Evolutionary conservation across 1,140 invertebrate genomes (phyloP), one percentile per base, ranked within the genome.

Genomic region (Gyrodactylus salaris): DNA sequence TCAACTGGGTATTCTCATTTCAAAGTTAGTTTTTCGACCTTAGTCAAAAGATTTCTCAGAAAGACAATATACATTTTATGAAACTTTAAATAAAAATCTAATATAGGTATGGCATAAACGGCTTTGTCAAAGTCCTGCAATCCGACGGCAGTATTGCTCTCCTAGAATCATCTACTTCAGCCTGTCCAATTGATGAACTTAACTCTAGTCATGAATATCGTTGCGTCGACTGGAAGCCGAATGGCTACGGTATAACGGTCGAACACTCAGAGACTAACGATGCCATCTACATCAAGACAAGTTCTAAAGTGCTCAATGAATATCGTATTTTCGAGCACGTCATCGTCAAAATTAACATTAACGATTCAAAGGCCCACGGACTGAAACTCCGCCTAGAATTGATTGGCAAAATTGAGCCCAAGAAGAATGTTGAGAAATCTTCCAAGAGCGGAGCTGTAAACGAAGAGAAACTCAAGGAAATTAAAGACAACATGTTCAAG

Each of bases 271-370:
- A 54, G 34, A 54, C 7, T 54, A 54, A n/a, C n/a, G 34, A 54
- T 54, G 7, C 34, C n/a, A 54, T 54, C n/a, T 54, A 16, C n/a
- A n/a, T 54, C 34, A 54, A 54, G 34, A 54, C 7, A 16, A 16
- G 7, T 54, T 7, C n/a, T 54, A n/a, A 54, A 16, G 34, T 54
- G 7, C 34, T 54, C 34, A 54, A 54, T n/a, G n/a, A 7, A 7
- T 71, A 71, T 71, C 20, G 26, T 16, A 24, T 71, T 20, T 71
- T 71, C 23, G 70, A 71, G 7, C 70, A 25, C 2, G 70, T 71
- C 1, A 16, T 71, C n/a, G 7, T 71, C 19, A 1, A 26, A 24
- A 71, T 71, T 2, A 26, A 71, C 20, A 26, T 25, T 1, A 24
- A 21, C 1, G 70, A 71, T 19, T 24, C 23, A 16, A 21, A 71